Percentiles rank a stretch among this genome's conserved stretches.
Evolutionary conservation across 2,797 vertebrate genomes (phyloP).

Genomic region (Ptychadena robeensis): DNA sequence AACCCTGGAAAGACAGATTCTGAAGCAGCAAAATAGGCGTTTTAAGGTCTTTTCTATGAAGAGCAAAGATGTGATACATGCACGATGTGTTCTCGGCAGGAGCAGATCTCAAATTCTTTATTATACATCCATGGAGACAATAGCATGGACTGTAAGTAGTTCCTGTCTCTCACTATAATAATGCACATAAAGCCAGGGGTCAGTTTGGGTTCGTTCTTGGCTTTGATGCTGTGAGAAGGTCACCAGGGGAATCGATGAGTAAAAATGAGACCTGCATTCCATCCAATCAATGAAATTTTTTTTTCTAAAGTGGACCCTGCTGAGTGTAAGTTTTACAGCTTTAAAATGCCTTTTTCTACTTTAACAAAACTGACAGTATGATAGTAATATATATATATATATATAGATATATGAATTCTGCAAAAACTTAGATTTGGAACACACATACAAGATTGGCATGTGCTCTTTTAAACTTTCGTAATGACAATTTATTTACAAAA

Average conservation of each 20-base stretch:
- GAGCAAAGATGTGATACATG: constrained; percentile 67
- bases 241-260: constrained; percentile 88
- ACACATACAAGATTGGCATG: not conserved
- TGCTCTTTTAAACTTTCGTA: too few relatives aligned
- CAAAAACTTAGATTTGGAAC: not conserved
- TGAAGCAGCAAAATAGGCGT: constrained; percentile 69
- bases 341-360: constrained; percentile 83
- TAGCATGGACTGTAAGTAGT: constrained; percentile 79
- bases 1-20: constrained; percentile 5
- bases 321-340: constrained; percentile 82
- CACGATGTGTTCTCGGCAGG: constrained; percentile 75
- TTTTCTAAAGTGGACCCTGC: constrained; percentile 89
- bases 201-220: constrained; percentile 89
- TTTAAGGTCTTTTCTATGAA: constrained; percentile 66
- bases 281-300: constrained; percentile 88
- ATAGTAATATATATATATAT: constrained; percentile 63
- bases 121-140: constrained; percentile 76
- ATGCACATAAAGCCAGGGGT: constrained; percentile 88
- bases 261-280: constrained; percentile 84
- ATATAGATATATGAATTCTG: not conserved
- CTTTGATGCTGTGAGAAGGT: constrained; percentile 93
- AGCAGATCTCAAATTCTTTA: constrained; percentile 80
- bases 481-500: not conserved
- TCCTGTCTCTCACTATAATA: constrained; percentile 81
- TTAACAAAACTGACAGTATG: constrained; percentile 71